These are phyloP conservation scores for Gobio occitaniae DNA, from an alignment of 2,797 vertebrate genomes.

Conservation along the genomic window DNA sequence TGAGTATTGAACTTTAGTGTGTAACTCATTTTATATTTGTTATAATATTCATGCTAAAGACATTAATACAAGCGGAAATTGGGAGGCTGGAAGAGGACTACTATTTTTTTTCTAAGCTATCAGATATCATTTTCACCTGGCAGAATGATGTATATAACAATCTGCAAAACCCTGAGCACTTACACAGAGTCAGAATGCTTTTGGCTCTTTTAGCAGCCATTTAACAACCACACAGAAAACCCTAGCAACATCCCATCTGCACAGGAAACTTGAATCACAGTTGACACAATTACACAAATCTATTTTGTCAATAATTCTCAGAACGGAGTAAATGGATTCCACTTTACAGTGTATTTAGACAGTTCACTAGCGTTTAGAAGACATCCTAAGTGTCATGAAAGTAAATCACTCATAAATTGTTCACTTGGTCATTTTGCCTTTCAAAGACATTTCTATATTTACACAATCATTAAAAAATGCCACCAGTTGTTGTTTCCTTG, in stretches of 20 bases:
- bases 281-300: neutral
- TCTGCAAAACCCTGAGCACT: neutral
- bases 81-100: neutral
- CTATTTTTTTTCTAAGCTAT: neutral
- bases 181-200: neutral
- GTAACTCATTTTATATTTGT: neutral
- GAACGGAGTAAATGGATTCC: neutral
- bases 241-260: neutral
- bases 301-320: neutral
- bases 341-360: neutral
- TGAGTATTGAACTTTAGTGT: neutral
- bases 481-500: constrained; percentile 24
- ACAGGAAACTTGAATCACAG: neutral
- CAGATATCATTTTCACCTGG: neutral
- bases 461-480: constrained; percentile 24
- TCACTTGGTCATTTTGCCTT: constrained; percentile 3
- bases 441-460: constrained; percentile 11
- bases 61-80: neutral
- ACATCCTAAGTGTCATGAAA: neutral
- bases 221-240: neutral
- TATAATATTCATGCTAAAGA: neutral
- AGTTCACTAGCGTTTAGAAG: neutral
- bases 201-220: neutral
- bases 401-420: neutral
- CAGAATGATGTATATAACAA: neutral